These are phyloP conservation scores for Monopis laevigella DNA, from an alignment of 2,888 invertebrate genomes.

Conservation along the genomic window DNA sequence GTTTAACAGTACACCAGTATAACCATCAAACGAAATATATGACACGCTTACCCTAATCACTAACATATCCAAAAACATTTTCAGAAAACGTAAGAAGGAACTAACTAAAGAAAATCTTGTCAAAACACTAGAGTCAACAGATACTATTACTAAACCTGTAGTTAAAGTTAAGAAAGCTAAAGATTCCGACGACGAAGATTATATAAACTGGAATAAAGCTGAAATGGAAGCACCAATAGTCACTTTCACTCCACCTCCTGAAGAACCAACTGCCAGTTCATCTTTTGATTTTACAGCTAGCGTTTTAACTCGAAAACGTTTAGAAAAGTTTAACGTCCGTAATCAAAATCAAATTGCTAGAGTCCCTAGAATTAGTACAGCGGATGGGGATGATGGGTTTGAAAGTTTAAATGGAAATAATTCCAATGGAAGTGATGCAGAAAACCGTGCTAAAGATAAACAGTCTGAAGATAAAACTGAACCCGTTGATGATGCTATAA, in stretches of 20 bases:
- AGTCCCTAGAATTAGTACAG: conserved; percentile 35
- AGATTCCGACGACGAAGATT: conserved; percentile 60
- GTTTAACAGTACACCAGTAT: too few species aligned
- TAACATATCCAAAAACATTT: too few species aligned
- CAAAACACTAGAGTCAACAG: conserved; percentile 35
- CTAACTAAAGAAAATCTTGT: conserved; percentile 39
- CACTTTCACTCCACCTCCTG: conserved; percentile 53
- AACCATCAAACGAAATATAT: too few species aligned
- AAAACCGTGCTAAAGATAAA: conserved; percentile 29
- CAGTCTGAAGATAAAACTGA: conserved; percentile 13
- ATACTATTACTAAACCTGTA: conserved; percentile 33
- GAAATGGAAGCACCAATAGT: conserved; percentile 46
- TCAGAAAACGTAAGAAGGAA: conserved; percentile 55
- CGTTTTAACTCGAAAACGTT: conserved; percentile 49
- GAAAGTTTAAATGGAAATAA: conserved; percentile 87
- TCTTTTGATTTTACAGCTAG: conserved; percentile 43
- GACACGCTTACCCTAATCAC: too few species aligned
- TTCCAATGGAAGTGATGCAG: conserved; percentile 71
- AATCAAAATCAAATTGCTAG: conserved; percentile 32
- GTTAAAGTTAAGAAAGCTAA: conserved; percentile 42
- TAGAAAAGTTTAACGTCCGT: conserved; percentile 51
- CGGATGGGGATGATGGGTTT: conserved; percentile 81
- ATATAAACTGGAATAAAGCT: conserved; percentile 58
- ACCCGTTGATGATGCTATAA: conserved; percentile 13
- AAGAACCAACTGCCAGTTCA: conserved; percentile 32